Evolutionary conservation across 1,140 invertebrate genomes (phyloP), one percentile per base, ranked within the genome.

Genomic region (Hormaphis cornu): DNA sequence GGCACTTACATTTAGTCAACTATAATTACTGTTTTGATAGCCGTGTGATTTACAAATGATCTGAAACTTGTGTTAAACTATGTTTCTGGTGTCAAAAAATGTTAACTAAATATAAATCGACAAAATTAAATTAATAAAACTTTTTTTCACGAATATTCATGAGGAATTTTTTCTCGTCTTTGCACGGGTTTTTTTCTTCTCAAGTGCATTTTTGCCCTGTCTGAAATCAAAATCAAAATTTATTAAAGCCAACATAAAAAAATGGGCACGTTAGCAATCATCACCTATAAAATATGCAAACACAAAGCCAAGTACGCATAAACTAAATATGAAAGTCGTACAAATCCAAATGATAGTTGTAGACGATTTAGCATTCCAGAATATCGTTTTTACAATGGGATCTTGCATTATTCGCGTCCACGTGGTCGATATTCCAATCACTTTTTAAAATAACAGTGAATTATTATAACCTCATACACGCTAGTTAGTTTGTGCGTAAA

Each of bases 361-460:
- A 22, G 44, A 30, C 24, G 61, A 66, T 9, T 16, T 35, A n/a
- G 18, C 42, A n/a, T 66, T 66, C n/a, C 6, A n/a, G 35, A 66
- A 66, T 24, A 66, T 35, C 5, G 16, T 50, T 66, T 33, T 66
- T 50, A 66, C 50, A 1, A 66, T 22, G 10, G 61, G 61, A 16
- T 66, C 61, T 50, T 33, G 61, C 44, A 48, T 66, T 16, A 66
- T 33, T 35, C 28, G 28, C 3, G 61, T 66, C 61, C 61, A 66
- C 16, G 1, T 16, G 7, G 61, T 66, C 16, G 61, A 66, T 30
- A 10, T 10, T 30, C 61, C 61, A 30, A 66, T 33, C 14, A 66
- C 61, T 66, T 14, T 22, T 22, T 30, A 46, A 10, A 14, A 30
- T 46, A 30, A 44, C n/a, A n/a, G n/a, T n/a, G n/a, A n/a, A n/a